These are phyloP conservation scores for Fulmarus glacialis DNA, from an alignment of 2,113 vertebrate species.

Conservation along the genomic window DNA sequence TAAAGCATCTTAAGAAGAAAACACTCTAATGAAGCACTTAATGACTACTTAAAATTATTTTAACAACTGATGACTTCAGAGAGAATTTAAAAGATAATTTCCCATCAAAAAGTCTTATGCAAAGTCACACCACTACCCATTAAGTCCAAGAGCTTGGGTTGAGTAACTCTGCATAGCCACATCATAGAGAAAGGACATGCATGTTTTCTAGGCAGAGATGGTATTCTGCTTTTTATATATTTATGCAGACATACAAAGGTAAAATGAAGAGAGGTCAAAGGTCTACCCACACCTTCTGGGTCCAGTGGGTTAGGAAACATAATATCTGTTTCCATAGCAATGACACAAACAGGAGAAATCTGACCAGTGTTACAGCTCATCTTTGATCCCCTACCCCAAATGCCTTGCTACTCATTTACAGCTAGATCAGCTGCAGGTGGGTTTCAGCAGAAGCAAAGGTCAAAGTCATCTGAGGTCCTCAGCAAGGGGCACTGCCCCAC, in stretches of 20 bases:
- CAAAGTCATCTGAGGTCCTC: neutral
- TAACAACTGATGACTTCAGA: constrained; percentile 33
- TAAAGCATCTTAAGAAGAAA: constrained; percentile 30
- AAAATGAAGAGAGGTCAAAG: neutral
- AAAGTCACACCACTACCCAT: neutral
- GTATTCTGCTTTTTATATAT: neutral
- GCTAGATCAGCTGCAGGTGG: neutral
- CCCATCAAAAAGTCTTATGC: neutral
- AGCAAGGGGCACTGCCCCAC: neutral
- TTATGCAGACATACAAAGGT: neutral
- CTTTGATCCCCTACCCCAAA: neutral
- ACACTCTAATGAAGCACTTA: constrained; percentile 64
- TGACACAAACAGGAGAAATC: neutral
- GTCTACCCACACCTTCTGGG: neutral
- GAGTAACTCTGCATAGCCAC: neutral
- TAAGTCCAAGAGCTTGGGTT: neutral
- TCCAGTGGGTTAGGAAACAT: neutral
- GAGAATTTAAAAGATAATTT: constrained; percentile 24
- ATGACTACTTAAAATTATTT: constrained; percentile 53
- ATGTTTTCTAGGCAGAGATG: neutral
- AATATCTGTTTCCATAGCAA: constrained; percentile 23
- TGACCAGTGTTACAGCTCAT: neutral
- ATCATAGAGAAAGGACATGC: neutral
- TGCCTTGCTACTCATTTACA: neutral
- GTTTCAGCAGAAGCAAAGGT: neutral